Conservation (phyloP, 2,113 vertebrate species). For the Uria lomvia region DNA sequence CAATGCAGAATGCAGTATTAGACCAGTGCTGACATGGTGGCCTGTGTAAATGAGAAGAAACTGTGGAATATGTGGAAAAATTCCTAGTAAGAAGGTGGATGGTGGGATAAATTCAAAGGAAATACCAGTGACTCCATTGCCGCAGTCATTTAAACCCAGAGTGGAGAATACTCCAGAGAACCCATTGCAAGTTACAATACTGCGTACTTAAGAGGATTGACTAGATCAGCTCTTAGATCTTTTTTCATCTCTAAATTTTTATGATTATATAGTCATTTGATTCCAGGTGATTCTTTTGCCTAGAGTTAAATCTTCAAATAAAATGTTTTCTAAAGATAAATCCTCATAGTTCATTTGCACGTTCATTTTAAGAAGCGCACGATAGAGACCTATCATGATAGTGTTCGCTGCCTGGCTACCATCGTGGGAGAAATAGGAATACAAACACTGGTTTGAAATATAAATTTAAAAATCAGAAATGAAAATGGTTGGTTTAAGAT, state of each 20-base stretch:
- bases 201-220: neutral
- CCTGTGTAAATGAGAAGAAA: neutral
- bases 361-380: neutral
- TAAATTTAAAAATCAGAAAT: slow-evolving; percentile 45
- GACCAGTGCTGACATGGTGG: neutral
- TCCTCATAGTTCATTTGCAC: neutral
- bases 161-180: neutral
- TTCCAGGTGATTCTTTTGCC: neutral
- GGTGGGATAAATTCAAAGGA: neutral
- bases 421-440: neutral
- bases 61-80: neutral
- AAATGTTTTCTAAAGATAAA: neutral
- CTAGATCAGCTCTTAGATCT: neutral
- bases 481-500: slow-evolving; percentile 42
- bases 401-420: neutral
- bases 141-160: neutral
- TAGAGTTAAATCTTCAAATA: neutral
- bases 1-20: neutral
- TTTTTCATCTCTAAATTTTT: neutral
- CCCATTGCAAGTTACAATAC: neutral
- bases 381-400: neutral
- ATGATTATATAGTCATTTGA: neutral
- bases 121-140: neutral
- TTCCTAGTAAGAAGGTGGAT: neutral
- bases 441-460: slow-evolving; percentile 12